Base-by-base conservation (phyloP, 2,888 invertebrate genomes). In the Agonopterix heracliana region DNA sequence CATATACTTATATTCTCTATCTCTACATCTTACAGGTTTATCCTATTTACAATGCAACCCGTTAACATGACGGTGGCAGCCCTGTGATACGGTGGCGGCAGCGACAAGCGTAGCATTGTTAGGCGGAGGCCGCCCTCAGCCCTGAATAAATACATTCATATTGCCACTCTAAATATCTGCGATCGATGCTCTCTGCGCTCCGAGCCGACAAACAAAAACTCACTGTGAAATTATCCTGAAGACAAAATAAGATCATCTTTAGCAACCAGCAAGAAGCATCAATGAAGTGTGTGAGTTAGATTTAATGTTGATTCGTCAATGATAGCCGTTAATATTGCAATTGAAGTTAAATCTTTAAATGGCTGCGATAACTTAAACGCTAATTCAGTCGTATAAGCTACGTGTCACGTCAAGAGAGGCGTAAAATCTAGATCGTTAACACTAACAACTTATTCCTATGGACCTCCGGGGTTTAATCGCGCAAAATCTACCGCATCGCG, bases 131-230 rank as follows among this genome's bases (percentile, higher is more conserved):
- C 83, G 84, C 80, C 82, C 83, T 76, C 77, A 78, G 69, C 74
- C 68, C 81, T 83, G 87, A 86, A 88, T 88, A 88, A 88, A 88
- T 88, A 87, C 87, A 87, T 87, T 87, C 86, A 87, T 87, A 88
- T 87, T 82, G 87, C 83, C 86, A 86, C 87, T 85, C 81, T 81
- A 83, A 86, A 86, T 83, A 84, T 80, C 78, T 70, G 68, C 71
- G 74, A 79, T 76, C 76, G 74, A 76, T 77, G 69, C 71, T 70
- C 67, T 64, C 64, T 63, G 63, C 68, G 44, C 44, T 45, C 45
- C 9, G 26, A 41, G 44, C 47, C 47, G 47, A 43, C 47, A 11
- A 34, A 38, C 38, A n/a, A 26, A 26, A 26, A 26, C 26, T 26
- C 26, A 26, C 26, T 26, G 26, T 26, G 26, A 26, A 26, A 26